Base-by-base conservation (phyloP, 2,113 vertebrate genomes). In the Coracopsis vasa region DNA sequence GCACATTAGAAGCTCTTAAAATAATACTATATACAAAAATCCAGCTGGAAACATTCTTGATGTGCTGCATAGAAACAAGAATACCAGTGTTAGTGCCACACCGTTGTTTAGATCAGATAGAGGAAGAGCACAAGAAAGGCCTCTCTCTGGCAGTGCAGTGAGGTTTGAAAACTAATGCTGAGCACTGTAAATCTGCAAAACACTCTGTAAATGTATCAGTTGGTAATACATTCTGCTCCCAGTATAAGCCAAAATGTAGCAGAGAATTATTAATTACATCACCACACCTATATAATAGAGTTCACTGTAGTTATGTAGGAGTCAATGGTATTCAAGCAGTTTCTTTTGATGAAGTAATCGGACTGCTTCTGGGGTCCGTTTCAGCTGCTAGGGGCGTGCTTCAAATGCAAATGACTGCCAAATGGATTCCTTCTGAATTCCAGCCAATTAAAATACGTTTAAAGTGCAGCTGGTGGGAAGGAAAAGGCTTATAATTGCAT, bases 321-420 rank as follows among this genome's bases (percentile, higher is more conserved):
- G 94, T 97, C 96, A 91, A 92, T 69, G 75, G 96, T 86, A 97
- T 97, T 97, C 91, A 96, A 94, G 97, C 94, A 94, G 92, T 94
- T 96, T 96, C 97, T 97, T 97, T 98, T 97, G 97, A 97, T 98
- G 97, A 96, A 98, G 97, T 98, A 98, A 98, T 98, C 97, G 95
- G 97, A 97, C 97, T 88, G 97, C 98, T 98, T 97, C 96, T 97
- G 97, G 96, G 97, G 97, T 97, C 97, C 93, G 93, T 97, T 98
- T 98, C 98, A 98, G 98, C 98, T 98, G 98, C 98, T 98, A 96
- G 97, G 96, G 97, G 98, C 98, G 98, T 98, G 98, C 98, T 99
- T 98, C 98, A 98, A 98, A 98, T 98, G 98, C 98, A 98, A 99
- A 98, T 98, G 97, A 98, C 97, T 97, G 98, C 98, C 98, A 98